phyloP scores from a whole-genome alignment of 1,140 invertebrate genomes.

The Lineus longissimus region DNA sequence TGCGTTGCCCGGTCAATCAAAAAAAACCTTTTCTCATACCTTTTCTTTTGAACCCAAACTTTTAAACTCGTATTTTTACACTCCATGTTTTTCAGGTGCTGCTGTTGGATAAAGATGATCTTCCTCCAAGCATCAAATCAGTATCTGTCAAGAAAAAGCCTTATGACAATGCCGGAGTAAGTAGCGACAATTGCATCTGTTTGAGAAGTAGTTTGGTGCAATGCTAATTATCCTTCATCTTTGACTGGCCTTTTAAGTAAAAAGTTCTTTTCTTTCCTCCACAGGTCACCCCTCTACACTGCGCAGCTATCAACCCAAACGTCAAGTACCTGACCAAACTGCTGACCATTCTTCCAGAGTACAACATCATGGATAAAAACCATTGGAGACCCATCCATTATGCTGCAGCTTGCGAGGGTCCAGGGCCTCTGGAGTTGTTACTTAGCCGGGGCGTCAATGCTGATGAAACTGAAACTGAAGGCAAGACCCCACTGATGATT shows the following conservation, averaged over 20 bases:
- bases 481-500: slow-evolving; percentile 55
- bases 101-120: slow-evolving; percentile 45
- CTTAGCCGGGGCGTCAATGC: slow-evolving; percentile 46
- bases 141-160: slow-evolving; percentile 55
- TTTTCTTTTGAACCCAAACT: too few species aligned
- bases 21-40: too few species aligned
- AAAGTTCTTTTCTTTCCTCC: slow-evolving; percentile 12
- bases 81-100: slow-evolving; percentile 42
- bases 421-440: slow-evolving; percentile 55
- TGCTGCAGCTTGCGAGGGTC: slow-evolving; percentile 56
- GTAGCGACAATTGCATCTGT: too few species aligned
- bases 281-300: slow-evolving; percentile 58
- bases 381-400: slow-evolving; percentile 57
- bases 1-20: too few species aligned
- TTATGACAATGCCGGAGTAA: slow-evolving; percentile 41
- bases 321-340: slow-evolving; percentile 52
- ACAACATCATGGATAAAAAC: slow-evolving; percentile 52
- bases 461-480: slow-evolving; percentile 43
- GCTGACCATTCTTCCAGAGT: slow-evolving; percentile 50
- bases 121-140: slow-evolving; percentile 42
- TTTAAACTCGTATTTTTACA: too few species aligned
- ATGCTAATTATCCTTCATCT: too few species aligned
- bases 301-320: slow-evolving; percentile 60
- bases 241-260: too few species aligned
- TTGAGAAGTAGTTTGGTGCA: too few species aligned